phyloP scores from a whole-genome alignment of 2,888 invertebrate species.

The Nebria brevicollis region DNA sequence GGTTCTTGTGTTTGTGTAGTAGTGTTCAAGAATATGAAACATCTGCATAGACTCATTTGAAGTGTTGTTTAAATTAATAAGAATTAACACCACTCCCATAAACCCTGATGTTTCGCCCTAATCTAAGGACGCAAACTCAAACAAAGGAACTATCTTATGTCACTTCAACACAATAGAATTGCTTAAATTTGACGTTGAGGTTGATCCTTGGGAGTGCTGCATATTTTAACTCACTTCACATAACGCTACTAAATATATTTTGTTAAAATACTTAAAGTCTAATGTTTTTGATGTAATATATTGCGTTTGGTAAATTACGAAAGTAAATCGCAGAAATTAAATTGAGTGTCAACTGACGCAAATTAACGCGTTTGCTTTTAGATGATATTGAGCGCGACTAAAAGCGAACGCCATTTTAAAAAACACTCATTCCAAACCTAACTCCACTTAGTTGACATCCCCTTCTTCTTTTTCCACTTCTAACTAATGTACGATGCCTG shows the following conservation, averaged over 20 bases:
- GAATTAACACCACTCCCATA: neutral
- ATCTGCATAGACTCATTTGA: neutral
- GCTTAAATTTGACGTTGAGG: no score
- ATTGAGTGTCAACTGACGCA: conserved; percentile 36
- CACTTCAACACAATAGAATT: no score
- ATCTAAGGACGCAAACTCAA: conserved; percentile 18
- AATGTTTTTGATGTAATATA: no score
- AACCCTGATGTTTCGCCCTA: conserved; percentile 20
- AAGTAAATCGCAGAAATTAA: conserved; percentile 20
- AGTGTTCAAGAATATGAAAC: neutral
- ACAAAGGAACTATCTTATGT: no score
- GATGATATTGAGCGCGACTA: neutral
- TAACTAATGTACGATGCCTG: neutral
- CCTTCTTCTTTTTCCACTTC: neutral
- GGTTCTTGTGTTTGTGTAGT: neutral
- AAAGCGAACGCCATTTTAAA: conserved; percentile 8
- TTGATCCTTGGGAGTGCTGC: no score
- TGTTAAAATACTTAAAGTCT: no score
- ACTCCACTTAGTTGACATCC: neutral
- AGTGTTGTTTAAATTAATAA: neutral
- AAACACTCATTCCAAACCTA: neutral
- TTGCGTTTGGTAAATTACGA: no score
- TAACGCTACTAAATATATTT: no score
- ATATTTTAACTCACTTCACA: no score
- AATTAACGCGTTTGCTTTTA: conserved; percentile 19